Conservation (phyloP, 2,113 vertebrate species). For the Pteronura brasiliensis region DNA sequence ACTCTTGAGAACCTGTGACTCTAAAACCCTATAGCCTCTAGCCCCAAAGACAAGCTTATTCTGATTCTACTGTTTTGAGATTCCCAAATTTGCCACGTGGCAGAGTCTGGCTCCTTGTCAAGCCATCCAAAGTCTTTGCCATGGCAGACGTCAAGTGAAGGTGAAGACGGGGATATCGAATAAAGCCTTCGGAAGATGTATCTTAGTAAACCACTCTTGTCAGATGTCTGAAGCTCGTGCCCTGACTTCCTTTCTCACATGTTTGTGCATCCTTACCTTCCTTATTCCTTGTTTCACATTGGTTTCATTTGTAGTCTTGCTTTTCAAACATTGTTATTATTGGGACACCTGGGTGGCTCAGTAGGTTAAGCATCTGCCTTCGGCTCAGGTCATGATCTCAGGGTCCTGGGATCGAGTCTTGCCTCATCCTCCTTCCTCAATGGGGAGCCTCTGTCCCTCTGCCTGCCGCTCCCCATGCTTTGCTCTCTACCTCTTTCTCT, state of each 20-base stretch:
- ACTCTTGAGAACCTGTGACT: not conserved
- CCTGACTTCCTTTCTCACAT: not conserved
- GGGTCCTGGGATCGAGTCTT: not conserved
- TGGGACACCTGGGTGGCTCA: not conserved
- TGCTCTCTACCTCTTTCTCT: too few species aligned
- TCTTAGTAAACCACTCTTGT: not conserved
- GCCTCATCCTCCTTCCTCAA: not conserved
- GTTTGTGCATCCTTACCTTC: not conserved
- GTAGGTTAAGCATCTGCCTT: fast-evolving
- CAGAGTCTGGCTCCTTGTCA: not conserved
- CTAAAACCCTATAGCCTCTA: not conserved
- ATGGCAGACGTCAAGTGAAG: fast-evolving
- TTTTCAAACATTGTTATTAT: not conserved
- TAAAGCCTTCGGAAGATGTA: not conserved
- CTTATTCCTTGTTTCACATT: not conserved
- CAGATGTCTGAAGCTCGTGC: not conserved
- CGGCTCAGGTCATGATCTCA: not conserved
- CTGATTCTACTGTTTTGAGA: not conserved
- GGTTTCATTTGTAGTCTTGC: not conserved
- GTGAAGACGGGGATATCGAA: not conserved
- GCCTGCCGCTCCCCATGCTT: not conserved
- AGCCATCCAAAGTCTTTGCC: not conserved
- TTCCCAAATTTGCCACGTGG: not conserved
- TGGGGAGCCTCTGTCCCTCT: not conserved
- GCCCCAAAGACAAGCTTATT: not conserved